Conservation (phyloP, 2,113 vertebrate species). For the Dermatemys mawii region DNA sequence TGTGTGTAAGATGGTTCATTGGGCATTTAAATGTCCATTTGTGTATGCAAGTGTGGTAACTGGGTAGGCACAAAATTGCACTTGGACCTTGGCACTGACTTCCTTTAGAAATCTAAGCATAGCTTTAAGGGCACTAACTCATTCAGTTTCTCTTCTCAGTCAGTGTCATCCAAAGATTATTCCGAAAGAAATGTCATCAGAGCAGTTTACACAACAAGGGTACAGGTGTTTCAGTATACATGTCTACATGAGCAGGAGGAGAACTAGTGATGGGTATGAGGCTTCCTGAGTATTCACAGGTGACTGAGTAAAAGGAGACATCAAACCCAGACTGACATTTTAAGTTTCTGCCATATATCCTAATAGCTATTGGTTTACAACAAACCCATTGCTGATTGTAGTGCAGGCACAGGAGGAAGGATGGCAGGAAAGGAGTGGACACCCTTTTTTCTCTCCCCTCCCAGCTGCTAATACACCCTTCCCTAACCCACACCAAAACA, state of each 20-base stretch:
- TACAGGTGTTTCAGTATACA: not conserved
- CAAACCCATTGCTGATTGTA: rapidly evolving
- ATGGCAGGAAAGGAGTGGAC: not conserved
- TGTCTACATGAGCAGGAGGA: not conserved
- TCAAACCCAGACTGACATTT: not conserved
- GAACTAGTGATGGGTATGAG: not conserved
- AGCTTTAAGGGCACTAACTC: not conserved
- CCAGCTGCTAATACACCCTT: not conserved
- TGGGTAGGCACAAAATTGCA: not conserved
- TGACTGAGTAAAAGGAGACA: rapidly evolving
- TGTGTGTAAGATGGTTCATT: not conserved
- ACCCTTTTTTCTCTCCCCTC: constrained; percentile 15
- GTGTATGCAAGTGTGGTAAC: not conserved
- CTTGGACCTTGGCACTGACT: not conserved
- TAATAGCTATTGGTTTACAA: not conserved
- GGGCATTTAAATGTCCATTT: not conserved
- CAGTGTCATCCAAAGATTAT: not conserved
- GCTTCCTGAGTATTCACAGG: not conserved
- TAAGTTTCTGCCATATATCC: not conserved
- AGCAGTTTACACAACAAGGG: not conserved
- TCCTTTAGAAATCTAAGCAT: not conserved
- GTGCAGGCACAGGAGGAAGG: not conserved
- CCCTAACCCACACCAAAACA: not conserved
- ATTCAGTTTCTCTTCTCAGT: not conserved
- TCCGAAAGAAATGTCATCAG: not conserved